Conservation (phyloP, 2,888 invertebrate species). For the Ormia ochracea region DNA sequence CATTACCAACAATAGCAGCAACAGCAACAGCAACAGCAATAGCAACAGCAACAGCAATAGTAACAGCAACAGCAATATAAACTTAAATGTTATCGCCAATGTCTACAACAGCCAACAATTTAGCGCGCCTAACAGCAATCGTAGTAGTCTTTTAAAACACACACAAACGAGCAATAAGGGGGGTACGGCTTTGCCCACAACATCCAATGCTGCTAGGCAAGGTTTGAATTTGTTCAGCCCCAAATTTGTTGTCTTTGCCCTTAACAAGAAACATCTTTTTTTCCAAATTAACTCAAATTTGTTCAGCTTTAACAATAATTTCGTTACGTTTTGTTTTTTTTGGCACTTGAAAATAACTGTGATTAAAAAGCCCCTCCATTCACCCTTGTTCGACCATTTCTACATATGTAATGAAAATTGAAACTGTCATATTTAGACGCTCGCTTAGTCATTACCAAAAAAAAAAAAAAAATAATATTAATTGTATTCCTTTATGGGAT, state of each 20-base stretch:
- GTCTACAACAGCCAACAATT: slow-evolving; percentile 58
- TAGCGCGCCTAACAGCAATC: slow-evolving; percentile 57
- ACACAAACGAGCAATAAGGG: slow-evolving; percentile 57
- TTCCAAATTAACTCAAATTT: slow-evolving; percentile 34
- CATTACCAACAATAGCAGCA: no score
- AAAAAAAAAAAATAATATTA: not conserved
- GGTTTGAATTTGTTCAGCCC: slow-evolving; percentile 74
- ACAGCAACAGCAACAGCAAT: slow-evolving; percentile 36
- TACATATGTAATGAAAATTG: not conserved
- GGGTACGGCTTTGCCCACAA: slow-evolving; percentile 61
- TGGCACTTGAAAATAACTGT: slow-evolving; percentile 28
- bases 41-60: slow-evolving; percentile 19
- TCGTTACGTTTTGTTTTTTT: slow-evolving; percentile 24
- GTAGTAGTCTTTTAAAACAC: slow-evolving; percentile 61
- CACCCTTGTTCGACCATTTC: not conserved
- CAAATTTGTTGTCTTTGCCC: slow-evolving; percentile 15
- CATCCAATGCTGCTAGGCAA: slow-evolving; percentile 78
- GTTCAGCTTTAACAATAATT: not conserved
- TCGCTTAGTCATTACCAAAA: not conserved
- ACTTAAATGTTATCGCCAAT: slow-evolving; percentile 32
- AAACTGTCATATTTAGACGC: not conserved
- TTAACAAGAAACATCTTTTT: slow-evolving; percentile 13
- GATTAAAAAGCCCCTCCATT: not conserved
- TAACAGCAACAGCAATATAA: slow-evolving; percentile 32
- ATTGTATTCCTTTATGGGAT: no score